These are phyloP conservation scores for Ceyx cyanopectus DNA, from an alignment of 2,113 vertebrate species.

Conservation along the genomic window DNA sequence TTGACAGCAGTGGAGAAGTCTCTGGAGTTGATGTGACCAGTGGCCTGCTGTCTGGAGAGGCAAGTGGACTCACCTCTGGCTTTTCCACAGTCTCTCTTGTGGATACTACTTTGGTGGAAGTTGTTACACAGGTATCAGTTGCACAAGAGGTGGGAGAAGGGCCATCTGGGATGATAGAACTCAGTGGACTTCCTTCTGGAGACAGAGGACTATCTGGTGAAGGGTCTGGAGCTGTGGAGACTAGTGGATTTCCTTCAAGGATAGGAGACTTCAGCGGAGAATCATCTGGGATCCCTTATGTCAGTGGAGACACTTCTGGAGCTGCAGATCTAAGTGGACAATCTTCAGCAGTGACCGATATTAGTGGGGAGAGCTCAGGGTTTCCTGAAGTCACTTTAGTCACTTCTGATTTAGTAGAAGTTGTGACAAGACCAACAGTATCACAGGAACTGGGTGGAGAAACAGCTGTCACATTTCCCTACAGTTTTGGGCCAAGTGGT, in stretches of 20 bases:
- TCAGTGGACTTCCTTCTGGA: slow-evolving; percentile 79
- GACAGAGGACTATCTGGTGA: slow-evolving; percentile 68
- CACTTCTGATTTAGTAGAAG: slow-evolving; percentile 77
- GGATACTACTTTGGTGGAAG: slow-evolving; percentile 80
- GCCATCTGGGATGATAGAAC: slow-evolving; percentile 78
- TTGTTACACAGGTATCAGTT: slow-evolving; percentile 68
- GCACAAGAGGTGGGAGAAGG: slow-evolving; percentile 84
- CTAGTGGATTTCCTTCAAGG: slow-evolving; percentile 72
- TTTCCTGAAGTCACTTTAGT: slow-evolving; percentile 78
- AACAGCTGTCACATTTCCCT: slow-evolving; percentile 68
- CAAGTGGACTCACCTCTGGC: slow-evolving; percentile 77
- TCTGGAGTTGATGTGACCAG: slow-evolving; percentile 70
- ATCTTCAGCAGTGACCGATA: slow-evolving; percentile 22
- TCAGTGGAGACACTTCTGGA: slow-evolving; percentile 72
- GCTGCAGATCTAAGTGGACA: slow-evolving; percentile 71
- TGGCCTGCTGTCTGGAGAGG: slow-evolving; percentile 75
- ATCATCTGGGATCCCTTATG: slow-evolving; percentile 63
- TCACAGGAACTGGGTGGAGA: slow-evolving; percentile 80
- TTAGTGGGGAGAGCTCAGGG: slow-evolving; percentile 76
- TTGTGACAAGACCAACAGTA: slow-evolving; percentile 67
- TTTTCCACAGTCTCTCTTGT: slow-evolving; percentile 80
- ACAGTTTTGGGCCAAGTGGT: slow-evolving; percentile 64
- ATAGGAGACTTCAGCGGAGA: slow-evolving; percentile 74
- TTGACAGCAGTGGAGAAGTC: slow-evolving; percentile 76
- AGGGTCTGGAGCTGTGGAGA: slow-evolving; percentile 64